These are phyloP conservation scores for Drosophila melanosoma DNA, from an alignment of 2,888 invertebrate genomes.

Conservation along the genomic window DNA sequence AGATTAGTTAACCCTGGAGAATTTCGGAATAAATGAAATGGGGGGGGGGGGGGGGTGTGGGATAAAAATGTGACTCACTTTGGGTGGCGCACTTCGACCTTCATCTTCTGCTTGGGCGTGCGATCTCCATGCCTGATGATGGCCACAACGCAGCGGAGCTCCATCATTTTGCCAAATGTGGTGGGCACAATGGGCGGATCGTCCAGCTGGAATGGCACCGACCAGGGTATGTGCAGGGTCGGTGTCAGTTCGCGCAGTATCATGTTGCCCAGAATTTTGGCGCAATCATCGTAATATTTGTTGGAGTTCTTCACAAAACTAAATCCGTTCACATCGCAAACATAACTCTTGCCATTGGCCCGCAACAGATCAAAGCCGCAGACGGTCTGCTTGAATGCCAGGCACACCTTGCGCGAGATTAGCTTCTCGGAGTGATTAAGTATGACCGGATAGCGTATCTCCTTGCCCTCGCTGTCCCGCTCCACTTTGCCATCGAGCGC, in stretches of 20 bases:
- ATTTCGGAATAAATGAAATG: background rate
- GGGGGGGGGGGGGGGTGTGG: background rate
- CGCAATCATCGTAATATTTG: conserved; percentile 99
- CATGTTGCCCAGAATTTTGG: conserved; percentile 99
- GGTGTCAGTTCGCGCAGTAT: conserved; percentile 97
- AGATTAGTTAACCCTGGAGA: background rate
- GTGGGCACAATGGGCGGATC: conserved; percentile 99
- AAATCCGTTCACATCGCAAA: conserved; percentile 99
- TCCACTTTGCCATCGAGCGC: conserved; percentile 99
- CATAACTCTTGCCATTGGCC: conserved; percentile 99
- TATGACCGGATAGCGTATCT: conserved; percentile 99
- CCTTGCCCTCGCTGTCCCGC: conserved; percentile 98
- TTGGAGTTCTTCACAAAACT: conserved; percentile 99
- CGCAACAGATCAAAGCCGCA: conserved; percentile 99
- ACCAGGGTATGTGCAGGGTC: conserved; percentile 98
- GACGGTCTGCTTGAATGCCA: conserved; percentile 98
- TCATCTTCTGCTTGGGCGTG: conserved; percentile 99
- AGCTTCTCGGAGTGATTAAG: conserved; percentile 98
- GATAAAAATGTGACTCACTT: conserved; percentile 87
- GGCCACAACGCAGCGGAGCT: conserved; percentile 96
- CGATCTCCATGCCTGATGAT: conserved; percentile 99
- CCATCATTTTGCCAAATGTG: conserved; percentile 99
- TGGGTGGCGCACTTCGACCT: conserved; percentile 98
- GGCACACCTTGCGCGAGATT: conserved; percentile 98
- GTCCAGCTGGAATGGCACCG: conserved; percentile 97